Evolutionary conservation across 2,113 vertebrate genomes (phyloP).

Genomic region (Sturnira hondurensis): DNA sequence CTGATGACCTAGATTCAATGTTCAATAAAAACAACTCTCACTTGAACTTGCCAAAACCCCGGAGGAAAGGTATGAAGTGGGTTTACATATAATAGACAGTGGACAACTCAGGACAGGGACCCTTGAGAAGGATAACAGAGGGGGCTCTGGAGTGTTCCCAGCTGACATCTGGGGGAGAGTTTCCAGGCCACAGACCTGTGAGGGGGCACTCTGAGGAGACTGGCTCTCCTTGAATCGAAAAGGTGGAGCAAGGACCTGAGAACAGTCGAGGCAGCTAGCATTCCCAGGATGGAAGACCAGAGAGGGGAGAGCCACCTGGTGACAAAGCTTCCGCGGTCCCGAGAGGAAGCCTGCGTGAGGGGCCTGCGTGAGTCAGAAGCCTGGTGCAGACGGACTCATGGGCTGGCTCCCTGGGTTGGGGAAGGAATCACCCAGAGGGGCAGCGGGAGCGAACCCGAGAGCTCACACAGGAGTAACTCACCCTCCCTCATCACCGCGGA

Average conservation of each 20-base stretch:
- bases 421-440: accelerated
- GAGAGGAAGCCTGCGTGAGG: not conserved
- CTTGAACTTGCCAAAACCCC: not conserved
- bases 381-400: accelerated
- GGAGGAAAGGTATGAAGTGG: not conserved
- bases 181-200: not conserved
- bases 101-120: no score
- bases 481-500: accelerated
- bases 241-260: accelerated
- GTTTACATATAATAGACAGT: not conserved
- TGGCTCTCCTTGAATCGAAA: not conserved
- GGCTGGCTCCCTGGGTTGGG: no score
- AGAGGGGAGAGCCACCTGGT: not conserved
- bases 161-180: not conserved
- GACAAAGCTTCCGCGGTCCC: not conserved
- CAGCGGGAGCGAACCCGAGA: no score
- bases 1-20: not conserved
- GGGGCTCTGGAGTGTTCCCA: no score
- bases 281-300: not conserved
- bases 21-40: not conserved
- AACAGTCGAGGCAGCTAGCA: not conserved
- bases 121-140: no score
- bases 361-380: accelerated
- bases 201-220: no score
- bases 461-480: not conserved